Base-by-base conservation (phyloP, 1,140 invertebrate species). In the Protaetia brevitarsis region DNA sequence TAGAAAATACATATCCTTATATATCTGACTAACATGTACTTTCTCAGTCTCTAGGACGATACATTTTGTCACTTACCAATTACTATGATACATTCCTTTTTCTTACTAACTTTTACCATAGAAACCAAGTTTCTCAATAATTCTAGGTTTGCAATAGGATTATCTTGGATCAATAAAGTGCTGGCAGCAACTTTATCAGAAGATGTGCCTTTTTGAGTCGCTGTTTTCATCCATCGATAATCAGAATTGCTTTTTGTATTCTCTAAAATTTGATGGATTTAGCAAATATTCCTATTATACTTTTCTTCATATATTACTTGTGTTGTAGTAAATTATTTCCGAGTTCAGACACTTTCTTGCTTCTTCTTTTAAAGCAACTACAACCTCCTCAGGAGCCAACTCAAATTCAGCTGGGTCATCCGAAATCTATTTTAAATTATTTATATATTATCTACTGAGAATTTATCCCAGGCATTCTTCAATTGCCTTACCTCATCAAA, bases 101-200 rank as follows among this genome's bases (percentile, higher is more conserved):
- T 91, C 71, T 91, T 93, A 57, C 92, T 89, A 29, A 90, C 86
- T 81, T 90, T 89, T 0, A 95, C 87, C 85, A 92, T 89, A 57
- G 82, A 84, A 11, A 97, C 82, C 1, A 97, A 77, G 72, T 83
- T 86, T 57, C 86, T 85, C 5, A 97, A 73, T 58, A 86, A 85
- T 16, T 80, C 73, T 4, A 97, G 76, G 78, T 91, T 93, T 76
- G 92, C 89, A 26, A 95, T 81, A 1, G 94, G 91, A 72, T 89
- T 90, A 72, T 96, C 89, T 83, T 96, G 90, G 64, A 96, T 88
- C 13, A 90, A 77, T 6, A 97, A 79, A 23, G 90, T 89, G 51
- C 88, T 86, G 1, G 94, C 94, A 27, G 94, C 94, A 45, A 96
- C 84, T 82, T 91, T 93, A 79, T 97, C 95, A 1, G 85, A 84